Evolutionary conservation across 2,797 vertebrate species (phyloP).

Genomic region (Notamacropus eugenii): DNA sequence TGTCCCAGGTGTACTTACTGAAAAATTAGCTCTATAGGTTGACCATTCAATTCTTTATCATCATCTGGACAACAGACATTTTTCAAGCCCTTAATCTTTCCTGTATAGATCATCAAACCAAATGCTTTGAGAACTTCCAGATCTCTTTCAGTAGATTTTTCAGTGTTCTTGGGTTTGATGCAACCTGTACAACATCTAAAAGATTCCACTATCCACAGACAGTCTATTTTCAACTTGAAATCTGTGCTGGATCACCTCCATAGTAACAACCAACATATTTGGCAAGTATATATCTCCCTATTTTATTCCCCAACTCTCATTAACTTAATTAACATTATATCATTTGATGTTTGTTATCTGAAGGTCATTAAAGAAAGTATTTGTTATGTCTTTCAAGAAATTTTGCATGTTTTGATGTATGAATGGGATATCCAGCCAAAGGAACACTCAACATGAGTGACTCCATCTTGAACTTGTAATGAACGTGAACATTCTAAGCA

Average conservation of each 20-base stretch:
- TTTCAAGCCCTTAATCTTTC: background rate
- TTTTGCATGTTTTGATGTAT: background rate
- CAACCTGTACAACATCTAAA: background rate
- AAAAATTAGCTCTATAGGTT: background rate
- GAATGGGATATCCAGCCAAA: background rate
- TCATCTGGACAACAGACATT: background rate
- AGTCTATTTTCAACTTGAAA: background rate
- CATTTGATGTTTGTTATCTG: background rate
- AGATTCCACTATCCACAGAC: background rate
- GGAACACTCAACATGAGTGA: background rate
- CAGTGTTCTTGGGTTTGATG: background rate
- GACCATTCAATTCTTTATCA: background rate
- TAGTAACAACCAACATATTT: background rate
- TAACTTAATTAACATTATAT: too few relatives aligned
- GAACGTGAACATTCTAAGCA: background rate
- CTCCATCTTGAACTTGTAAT: background rate
- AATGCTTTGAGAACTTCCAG: background rate
- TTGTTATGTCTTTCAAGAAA: background rate
- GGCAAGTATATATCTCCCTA: background rate
- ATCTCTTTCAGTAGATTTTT: background rate
- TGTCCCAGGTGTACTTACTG: background rate
- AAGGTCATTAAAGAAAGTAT: background rate
- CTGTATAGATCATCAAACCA: background rate
- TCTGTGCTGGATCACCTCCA: background rate
- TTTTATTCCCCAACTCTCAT: background rate